A percentile compares a stretch with the other conserved stretches of the same genome.
These are phyloP conservation scores for Miltochrista miniata DNA, from an alignment of 2,888 invertebrate species.

Conservation along the genomic window DNA sequence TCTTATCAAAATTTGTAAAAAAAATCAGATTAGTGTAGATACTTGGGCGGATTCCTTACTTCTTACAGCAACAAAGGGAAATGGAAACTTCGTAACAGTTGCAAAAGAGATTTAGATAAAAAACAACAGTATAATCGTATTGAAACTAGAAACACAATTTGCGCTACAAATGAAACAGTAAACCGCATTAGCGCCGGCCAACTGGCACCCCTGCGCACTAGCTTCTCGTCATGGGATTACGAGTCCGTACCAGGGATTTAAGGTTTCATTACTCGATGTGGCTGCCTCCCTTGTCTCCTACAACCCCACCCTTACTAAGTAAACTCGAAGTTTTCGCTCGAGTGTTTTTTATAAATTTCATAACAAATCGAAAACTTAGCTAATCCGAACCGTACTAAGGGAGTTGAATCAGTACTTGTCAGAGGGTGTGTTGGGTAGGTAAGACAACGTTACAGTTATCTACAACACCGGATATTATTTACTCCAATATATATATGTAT, in stretches of 20 bases:
- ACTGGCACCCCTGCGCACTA: slow-evolving; percentile 71
- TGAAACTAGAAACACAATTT: slow-evolving; percentile 80
- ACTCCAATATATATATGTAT: too few species aligned
- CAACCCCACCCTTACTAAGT: slow-evolving; percentile 33
- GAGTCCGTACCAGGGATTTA: slow-evolving; percentile 82
- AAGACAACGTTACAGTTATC: too few species aligned
- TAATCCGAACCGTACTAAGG: too few species aligned
- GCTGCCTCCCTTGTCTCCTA: slow-evolving; percentile 43
- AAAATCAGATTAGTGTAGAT: not conserved
- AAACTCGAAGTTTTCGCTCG: slow-evolving; percentile 22
- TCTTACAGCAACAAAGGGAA: not conserved
- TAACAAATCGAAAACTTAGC: too few species aligned
- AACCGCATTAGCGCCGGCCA: slow-evolving; percentile 80
- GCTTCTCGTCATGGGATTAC: slow-evolving; percentile 80
- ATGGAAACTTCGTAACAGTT: slow-evolving; percentile 25
- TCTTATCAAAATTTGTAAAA: not conserved
- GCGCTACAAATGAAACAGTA: slow-evolving; percentile 76
- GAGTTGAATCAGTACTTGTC: too few species aligned
- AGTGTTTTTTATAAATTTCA: too few species aligned
- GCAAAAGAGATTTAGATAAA: slow-evolving; percentile 59
- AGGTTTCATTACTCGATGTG: slow-evolving; percentile 79
- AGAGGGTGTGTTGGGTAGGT: too few species aligned
- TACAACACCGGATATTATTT: too few species aligned
- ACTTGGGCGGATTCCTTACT: not conserved
- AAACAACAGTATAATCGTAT: slow-evolving; percentile 64